phyloP scores from a whole-genome alignment of 2,113 vertebrate species.

The Apteryx owenii region DNA sequence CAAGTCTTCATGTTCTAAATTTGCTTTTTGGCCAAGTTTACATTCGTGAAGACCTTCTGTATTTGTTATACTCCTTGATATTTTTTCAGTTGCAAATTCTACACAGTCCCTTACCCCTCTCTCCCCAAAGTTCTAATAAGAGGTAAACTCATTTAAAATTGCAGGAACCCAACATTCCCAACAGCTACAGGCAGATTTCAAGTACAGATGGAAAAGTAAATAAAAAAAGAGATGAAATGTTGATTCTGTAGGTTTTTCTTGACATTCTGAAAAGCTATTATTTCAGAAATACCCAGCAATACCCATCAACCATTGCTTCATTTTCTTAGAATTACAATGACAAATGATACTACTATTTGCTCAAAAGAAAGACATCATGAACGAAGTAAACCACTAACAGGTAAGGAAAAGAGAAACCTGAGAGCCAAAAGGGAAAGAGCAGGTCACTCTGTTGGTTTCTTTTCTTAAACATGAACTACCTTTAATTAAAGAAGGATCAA shows the following conservation, averaged over 20 bases:
- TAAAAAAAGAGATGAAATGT: background rate
- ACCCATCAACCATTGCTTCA: background rate
- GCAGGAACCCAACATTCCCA: background rate
- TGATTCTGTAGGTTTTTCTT: background rate
- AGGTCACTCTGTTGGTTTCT: background rate
- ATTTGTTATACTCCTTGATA: background rate
- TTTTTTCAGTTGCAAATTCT: background rate
- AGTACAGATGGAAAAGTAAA: background rate
- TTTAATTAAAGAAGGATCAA: conserved; percentile 44
- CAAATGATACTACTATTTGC: background rate
- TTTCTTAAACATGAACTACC: conserved; percentile 52
- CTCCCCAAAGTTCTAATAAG: background rate
- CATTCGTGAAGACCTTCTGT: background rate
- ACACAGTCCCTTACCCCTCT: background rate
- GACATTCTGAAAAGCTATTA: background rate
- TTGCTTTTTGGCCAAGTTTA: background rate
- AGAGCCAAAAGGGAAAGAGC: background rate
- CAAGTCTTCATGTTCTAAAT: background rate
- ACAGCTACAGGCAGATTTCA: background rate
- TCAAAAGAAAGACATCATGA: background rate
- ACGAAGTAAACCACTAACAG: background rate
- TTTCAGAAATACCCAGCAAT: conserved; percentile 10
- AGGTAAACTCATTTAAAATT: background rate
- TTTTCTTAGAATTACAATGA: conserved; percentile 20
- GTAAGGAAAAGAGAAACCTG: conserved; percentile 34